Evolutionary conservation across 1,140 invertebrate species (phyloP).

Genomic region (Zelostemma sp.): DNA sequence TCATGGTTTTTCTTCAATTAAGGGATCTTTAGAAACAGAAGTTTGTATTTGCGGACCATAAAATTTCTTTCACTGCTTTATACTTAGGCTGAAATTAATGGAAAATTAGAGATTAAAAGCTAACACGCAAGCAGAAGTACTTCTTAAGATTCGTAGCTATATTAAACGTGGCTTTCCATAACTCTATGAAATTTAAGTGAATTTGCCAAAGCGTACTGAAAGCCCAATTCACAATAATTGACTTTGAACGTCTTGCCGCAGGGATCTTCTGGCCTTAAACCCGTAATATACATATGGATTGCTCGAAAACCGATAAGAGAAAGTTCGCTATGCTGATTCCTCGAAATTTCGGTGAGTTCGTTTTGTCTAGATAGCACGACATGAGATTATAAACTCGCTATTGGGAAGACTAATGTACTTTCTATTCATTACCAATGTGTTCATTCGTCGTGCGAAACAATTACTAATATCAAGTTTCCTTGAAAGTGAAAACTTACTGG

Average conservation of each 20-base stretch:
- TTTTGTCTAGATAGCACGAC: conserved; percentile 22
- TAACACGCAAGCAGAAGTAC: conserved; percentile 23
- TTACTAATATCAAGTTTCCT: too few relatives aligned
- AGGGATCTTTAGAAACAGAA: too few relatives aligned
- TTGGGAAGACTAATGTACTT: neutral
- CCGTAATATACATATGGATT: conserved; percentile 51
- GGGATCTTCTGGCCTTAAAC: conserved; percentile 40
- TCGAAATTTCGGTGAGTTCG: conserved; percentile 36
- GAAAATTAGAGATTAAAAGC: conserved; percentile 28
- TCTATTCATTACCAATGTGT: too few relatives aligned
- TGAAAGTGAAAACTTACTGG: too few relatives aligned
- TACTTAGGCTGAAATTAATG: too few relatives aligned
- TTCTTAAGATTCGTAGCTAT: conserved; percentile 23
- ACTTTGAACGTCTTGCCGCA: conserved; percentile 48
- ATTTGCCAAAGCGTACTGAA: conserved; percentile 43
- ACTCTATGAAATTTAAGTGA: conserved; percentile 47
- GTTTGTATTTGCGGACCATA: too few relatives aligned
- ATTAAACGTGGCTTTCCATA: conserved; percentile 29
- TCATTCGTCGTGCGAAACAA: too few relatives aligned
- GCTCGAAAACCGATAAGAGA: conserved; percentile 45
- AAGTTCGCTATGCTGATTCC: conserved; percentile 38
- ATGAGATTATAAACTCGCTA: conserved; percentile 23
- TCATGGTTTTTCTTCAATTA: too few relatives aligned
- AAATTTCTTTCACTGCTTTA: too few relatives aligned
- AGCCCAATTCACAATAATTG: conserved; percentile 53